Conservation (phyloP, 2,113 vertebrate genomes). For the Stegostoma tigrinum region DNA sequence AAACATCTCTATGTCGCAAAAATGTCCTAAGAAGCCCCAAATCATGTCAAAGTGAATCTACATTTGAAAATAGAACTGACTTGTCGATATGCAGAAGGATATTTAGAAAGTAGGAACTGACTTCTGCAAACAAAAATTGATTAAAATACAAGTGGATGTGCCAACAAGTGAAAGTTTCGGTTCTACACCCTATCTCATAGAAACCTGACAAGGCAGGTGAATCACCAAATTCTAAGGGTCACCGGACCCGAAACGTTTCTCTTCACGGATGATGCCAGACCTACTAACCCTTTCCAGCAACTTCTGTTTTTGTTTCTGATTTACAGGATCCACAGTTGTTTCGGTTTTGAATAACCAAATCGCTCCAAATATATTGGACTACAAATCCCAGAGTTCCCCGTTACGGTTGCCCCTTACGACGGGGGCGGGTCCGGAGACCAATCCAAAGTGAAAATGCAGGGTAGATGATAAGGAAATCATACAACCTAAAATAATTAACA, state of each 20-base stretch:
- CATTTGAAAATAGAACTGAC: neutral
- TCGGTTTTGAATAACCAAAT: neutral
- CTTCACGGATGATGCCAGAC: too few species aligned
- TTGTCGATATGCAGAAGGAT: neutral
- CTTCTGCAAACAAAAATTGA: neutral
- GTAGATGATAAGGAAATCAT: too few species aligned
- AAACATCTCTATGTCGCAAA: neutral
- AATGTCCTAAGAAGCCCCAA: neutral
- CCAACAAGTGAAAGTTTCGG: neutral
- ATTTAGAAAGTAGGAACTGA: neutral
- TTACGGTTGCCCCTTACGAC: neutral
- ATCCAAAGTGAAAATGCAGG: neutral
- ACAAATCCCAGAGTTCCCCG: neutral
- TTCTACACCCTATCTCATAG: neutral
- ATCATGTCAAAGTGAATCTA: neutral
- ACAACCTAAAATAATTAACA: neutral
- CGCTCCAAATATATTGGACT: neutral
- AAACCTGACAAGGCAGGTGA: neutral
- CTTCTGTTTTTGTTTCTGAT: too few species aligned
- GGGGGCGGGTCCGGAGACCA: neutral
- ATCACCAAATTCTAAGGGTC: neutral
- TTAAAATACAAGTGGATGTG: too few species aligned
- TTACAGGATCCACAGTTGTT: too few species aligned
- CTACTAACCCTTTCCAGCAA: too few species aligned
- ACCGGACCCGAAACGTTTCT: too few species aligned